Base-by-base conservation (phyloP, 1,140 invertebrate species). In the Drosophila lacteicornis region DNA sequence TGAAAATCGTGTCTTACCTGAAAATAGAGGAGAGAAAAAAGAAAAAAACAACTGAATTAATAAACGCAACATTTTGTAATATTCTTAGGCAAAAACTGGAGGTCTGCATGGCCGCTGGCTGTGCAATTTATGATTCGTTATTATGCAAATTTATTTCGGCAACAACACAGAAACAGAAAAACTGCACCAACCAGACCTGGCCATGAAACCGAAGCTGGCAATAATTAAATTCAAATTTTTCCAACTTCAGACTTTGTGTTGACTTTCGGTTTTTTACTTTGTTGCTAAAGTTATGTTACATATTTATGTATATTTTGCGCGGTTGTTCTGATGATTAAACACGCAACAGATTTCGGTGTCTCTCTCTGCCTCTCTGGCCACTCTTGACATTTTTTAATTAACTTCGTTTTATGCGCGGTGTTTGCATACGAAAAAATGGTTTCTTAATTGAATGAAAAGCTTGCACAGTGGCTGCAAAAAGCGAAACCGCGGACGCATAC, bases 201-300 rank as follows among this genome's bases (percentile, higher is more conserved):
- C 76, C 82, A 85, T 85, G 82, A 85, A 85, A 85, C 78, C 61
- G 85, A 63, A 81, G 74, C 74, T 36, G 63, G 66, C 77, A 77
- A 58, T 60, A 84, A 73, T 83, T 79, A 83, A 73, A 73, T 85
- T 85, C 19, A 58, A 78, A 69, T 82, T 80, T 56, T 56, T 77
- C 40, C 70, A 65, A 67, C 62, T 60, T 19, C 50, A 68, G n/a
- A 68, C 68, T 69, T 67, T 67, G 59, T 50, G 42, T 68, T 66
- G 50, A 57, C 68, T 82, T 81, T 82, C 60, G 68, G 58, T 63
- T 67, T 60, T 71, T 46, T 38, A 53, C 47, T 43, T 66, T 56
- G 56, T 49, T 17, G 56, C 22, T 47, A 42, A 15, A 27, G 27
- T 59, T 42, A 25, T 50, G 45, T 56, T 63, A 27, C 25, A 47